Base-by-base conservation (phyloP, 2,797 vertebrate genomes). In the Hyperoplus lanceolatus region DNA sequence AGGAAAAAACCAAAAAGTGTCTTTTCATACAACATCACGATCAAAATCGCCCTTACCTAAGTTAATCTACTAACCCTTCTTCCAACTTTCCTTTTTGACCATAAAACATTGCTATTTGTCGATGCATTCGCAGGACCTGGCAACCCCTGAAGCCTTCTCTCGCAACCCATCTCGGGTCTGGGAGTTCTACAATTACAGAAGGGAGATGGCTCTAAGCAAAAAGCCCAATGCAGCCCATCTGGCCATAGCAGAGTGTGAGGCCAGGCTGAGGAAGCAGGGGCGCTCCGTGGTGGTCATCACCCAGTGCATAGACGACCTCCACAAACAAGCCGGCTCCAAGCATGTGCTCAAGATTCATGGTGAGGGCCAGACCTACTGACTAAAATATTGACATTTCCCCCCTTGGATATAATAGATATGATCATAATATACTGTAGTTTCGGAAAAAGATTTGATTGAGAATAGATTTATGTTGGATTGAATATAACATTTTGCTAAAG, bases 121-220 rank as follows among this genome's bases (percentile, higher is more conserved):
- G 12, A 60, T 80, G 39, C 43, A n/a, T 76, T 11, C 59, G 18
- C 85, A 99, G 98, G 97, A 99, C 67, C 83, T 99, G 83, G 98
- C 97, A 2, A 98, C 97, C 0, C 97, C 98, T 0, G 96, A 96
- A 84, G 96, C 97, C 68, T 99, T 99, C 88, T 96, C 96, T 0
- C 95, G 96, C 29, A 96, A 96, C 87, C 96, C 98, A 0, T 97
- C 98, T 0, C 95, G 95, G 0, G 97, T 99, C 6, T 99, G 98
- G 98, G 98, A 99, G 81, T 99, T 99, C 80, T 99, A 97, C 90
- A 97, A 99, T 66, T 97, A 99, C 91, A 96, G 98, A 0, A 91
- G 98, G 58, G 96, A 98, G 67, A 69, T 97, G 71, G 95, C 96
- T 79, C 68, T 96, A 84, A 96, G 86, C 12, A 97, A 95, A 79